These are phyloP conservation scores for Pogonognathellus flavescens DNA, from an alignment of 1,140 invertebrate genomes.

Conservation along the genomic window DNA sequence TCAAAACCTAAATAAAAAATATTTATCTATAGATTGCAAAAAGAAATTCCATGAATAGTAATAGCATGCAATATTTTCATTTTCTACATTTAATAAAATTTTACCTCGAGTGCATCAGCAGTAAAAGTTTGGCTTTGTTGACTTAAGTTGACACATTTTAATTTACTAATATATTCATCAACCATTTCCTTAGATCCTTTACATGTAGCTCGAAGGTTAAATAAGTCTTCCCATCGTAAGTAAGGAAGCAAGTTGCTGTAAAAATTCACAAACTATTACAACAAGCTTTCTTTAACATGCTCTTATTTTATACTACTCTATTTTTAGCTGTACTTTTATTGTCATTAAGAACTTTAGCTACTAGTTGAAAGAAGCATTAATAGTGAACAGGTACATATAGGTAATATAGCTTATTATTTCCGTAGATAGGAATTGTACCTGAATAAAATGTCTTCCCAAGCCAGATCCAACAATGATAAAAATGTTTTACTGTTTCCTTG, in stretches of 20 bases:
- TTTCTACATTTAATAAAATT: background rate
- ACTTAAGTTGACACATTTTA: conserved; percentile 14
- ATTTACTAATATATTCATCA: conserved; percentile 2
- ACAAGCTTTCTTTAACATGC: too few relatives aligned
- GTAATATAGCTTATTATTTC: background rate
- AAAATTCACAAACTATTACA: too few relatives aligned
- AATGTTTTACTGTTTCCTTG: background rate
- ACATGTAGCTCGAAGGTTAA: conserved; percentile 28
- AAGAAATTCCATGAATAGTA: too few relatives aligned
- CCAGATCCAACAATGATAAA: conserved; percentile 16
- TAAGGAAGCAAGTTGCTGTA: conserved; percentile 42
- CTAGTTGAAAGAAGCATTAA: background rate
- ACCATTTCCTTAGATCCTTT: background rate
- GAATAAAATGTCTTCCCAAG: conserved; percentile 57
- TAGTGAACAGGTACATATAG: background rate
- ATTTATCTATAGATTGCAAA: too few relatives aligned
- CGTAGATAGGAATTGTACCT: background rate
- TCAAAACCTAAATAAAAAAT: background rate
- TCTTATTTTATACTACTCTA: too few relatives aligned
- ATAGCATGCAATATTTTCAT: too few relatives aligned
- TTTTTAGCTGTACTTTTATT: too few relatives aligned
- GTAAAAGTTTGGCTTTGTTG: background rate
- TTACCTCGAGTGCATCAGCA: conserved; percentile 26
- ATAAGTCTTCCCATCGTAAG: conserved; percentile 55
- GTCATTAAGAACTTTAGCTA: background rate